These are phyloP conservation scores for Teleogryllus occipitalis DNA, from an alignment of 1,140 invertebrate genomes.

Conservation along the genomic window DNA sequence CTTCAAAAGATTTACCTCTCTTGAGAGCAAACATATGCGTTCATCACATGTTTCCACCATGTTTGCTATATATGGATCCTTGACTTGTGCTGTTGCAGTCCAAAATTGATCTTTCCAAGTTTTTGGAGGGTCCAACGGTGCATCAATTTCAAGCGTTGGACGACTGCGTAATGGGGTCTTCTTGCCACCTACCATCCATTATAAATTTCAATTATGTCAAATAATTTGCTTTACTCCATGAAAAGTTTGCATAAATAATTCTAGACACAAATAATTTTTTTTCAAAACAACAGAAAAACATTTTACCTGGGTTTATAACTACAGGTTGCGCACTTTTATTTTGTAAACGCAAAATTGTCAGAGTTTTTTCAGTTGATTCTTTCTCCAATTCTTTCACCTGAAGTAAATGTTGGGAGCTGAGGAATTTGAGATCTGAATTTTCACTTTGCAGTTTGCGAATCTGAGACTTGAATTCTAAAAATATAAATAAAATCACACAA, in stretches of 20 bases:
- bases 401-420: conserved; percentile 47
- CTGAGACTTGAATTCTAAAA: conserved; percentile 48
- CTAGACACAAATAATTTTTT: neutral
- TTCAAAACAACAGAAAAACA: conserved; percentile 7
- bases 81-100: conserved; percentile 7
- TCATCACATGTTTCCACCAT: conserved; percentile 14
- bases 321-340: conserved; percentile 47
- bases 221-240: neutral
- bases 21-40: conserved; percentile 7
- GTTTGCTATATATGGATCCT: conserved; percentile 16
- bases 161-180: conserved; percentile 7
- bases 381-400: conserved; percentile 45
- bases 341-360: conserved; percentile 46
- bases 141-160: conserved; percentile 19
- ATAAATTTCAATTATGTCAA: neutral
- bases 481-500: neutral
- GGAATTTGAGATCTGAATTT: conserved; percentile 46
- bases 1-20: conserved; percentile 12
- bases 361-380: conserved; percentile 47
- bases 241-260: neutral
- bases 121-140: conserved; percentile 11
- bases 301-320: conserved; percentile 25
- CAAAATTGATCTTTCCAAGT: conserved; percentile 17
- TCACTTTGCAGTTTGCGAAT: conserved; percentile 48
- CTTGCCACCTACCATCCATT: neutral